Base-by-base conservation (phyloP, 2,113 vertebrate species). In the Mormyrus iriodes region DNA sequence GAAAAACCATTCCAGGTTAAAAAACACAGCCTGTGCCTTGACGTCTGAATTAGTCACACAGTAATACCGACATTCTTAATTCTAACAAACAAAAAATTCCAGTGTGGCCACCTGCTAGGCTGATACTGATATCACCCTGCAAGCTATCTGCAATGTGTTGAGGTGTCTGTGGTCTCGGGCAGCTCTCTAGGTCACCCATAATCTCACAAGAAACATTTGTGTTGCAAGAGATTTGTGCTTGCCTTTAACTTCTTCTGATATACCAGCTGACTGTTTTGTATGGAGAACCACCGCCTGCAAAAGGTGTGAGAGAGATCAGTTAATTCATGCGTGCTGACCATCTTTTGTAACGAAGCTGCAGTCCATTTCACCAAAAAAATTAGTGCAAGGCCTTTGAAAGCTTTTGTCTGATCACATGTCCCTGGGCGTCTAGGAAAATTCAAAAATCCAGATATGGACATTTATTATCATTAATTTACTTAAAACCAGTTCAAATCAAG, bases 211-310 rank as follows among this genome's bases (percentile, higher is more conserved):
- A 48, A 61, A 85, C 31, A 61, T 8, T 8, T 8, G 55, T 52
- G 48, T 5, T 21, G 86, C 90, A 76, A 86, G 73, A 85, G 89
- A 89, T 13, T 61, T 88, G 61, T 21, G 94, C 96, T 92, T 92
- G 95, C 98, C 96, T 99, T 99, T 84, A 99, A 95, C 92, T 97
- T 99, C 88, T 99, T 99, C 97, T 99, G 98, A 94, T 99, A 99
- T 31, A 99, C 98, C 94, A 99, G 96, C 94, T 99, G 98, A 92
- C 97, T 99, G 95, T 98, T 99, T 94, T 99, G 98, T 90, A 99
- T 99, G 95, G 98, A 99, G 92, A 99, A 99, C 98, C 98, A 99
- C 88, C 98, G 96, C 94, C 98, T 99, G 88, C 55, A 76, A 8
- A 86, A 24, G 88, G 0, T 82, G 24, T 91, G 90, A 92, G 86